These are phyloP conservation scores for Mixornis gularis DNA, from an alignment of 2,113 vertebrate genomes.

Conservation along the genomic window DNA sequence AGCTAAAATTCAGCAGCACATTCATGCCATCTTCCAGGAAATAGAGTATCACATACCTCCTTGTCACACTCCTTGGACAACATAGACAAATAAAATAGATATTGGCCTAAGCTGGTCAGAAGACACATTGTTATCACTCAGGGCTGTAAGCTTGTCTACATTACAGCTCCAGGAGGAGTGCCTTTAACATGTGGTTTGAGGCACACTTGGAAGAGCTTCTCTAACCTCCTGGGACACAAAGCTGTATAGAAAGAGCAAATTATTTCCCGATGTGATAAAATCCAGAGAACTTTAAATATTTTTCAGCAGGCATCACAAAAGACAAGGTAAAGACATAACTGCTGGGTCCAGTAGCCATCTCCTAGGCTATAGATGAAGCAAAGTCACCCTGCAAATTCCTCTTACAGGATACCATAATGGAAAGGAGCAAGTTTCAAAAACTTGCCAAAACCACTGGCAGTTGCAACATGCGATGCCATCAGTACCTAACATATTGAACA, in stretches of 20 bases:
- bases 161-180: not conserved
- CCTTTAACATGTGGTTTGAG: not conserved
- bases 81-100: constrained; percentile 56
- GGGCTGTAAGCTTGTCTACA: not conserved
- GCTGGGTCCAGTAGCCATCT: not conserved
- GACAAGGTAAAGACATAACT: accelerated
- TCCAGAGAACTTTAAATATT: not conserved
- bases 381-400: not conserved
- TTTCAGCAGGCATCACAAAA: not conserved
- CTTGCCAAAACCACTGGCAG: not conserved
- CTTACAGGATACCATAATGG: not conserved
- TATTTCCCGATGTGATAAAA: not conserved
- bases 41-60: constrained; percentile 42
- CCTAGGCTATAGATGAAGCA: not conserved
- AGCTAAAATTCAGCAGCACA: not conserved
- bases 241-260: not conserved
- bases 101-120: constrained; percentile 40
- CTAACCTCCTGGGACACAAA: not conserved
- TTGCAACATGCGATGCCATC: accelerated
- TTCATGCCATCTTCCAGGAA: constrained; percentile 31
- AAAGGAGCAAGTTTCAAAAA: not conserved
- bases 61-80: constrained; percentile 49
- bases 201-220: not conserved
- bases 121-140: constrained; percentile 8
- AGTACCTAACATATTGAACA: not conserved